Percentiles rank a stretch among this genome's conserved stretches.
These are phyloP conservation scores for Leptatherina wallacei DNA, from an alignment of 2,797 vertebrate genomes.

Conservation along the genomic window DNA sequence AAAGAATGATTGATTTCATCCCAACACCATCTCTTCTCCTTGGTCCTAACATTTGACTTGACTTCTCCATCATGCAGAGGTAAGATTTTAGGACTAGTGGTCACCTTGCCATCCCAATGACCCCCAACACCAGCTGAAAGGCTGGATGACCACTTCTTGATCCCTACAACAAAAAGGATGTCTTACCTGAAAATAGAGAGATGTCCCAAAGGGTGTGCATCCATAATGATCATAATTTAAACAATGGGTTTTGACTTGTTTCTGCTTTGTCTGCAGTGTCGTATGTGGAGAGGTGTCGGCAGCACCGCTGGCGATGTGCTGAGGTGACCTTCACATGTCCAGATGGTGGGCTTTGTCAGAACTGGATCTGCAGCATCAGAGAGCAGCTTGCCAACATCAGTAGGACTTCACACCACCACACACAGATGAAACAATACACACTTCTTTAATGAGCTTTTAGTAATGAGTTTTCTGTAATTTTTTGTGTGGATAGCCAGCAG, in stretches of 20 bases:
- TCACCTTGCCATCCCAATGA: background rate
- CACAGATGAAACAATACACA: background rate
- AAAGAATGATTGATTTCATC: too few relatives aligned
- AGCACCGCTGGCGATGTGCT: slow-evolving; percentile 91
- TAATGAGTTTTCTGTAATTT: background rate
- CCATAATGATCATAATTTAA: too few relatives aligned
- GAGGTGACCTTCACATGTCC: slow-evolving; percentile 89
- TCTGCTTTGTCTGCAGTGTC: slow-evolving; percentile 81
- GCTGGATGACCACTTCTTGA: background rate
- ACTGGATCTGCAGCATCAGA: slow-evolving; percentile 88
- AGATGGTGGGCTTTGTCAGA: slow-evolving; percentile 86
- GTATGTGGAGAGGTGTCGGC: slow-evolving; percentile 86
- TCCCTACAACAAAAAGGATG: background rate
- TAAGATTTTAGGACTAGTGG: background rate
- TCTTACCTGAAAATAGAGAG: background rate
- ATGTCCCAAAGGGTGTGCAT: background rate
- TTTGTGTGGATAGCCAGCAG: slow-evolving; percentile 80
- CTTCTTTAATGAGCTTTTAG: background rate
- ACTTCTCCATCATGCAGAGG: too few relatives aligned
- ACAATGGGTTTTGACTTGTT: background rate
- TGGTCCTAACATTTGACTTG: too few relatives aligned
- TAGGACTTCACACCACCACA: slow-evolving; percentile 71
- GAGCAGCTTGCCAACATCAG: slow-evolving; percentile 88
- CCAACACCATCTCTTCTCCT: too few relatives aligned
- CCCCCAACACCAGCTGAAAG: background rate